A percentile compares a stretch with the other conserved stretches of the same genome.
phyloP scores from a whole-genome alignment of 2,888 invertebrate genomes.

The Allophyes oxyacanthae region DNA sequence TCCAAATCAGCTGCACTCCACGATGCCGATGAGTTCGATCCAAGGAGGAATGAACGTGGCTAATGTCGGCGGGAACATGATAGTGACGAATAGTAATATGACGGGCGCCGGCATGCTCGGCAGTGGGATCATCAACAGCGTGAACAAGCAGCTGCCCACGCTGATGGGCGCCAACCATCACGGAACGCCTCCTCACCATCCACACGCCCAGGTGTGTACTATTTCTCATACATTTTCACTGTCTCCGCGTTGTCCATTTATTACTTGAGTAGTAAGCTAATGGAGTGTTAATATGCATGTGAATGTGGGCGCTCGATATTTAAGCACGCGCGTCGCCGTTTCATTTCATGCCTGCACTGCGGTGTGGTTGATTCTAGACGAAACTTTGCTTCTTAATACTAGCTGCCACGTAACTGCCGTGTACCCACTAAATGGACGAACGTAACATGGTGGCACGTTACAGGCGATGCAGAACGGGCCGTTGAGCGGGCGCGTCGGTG shows the following conservation, averaged over 20 bases:
- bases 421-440: not conserved
- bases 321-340: no score
- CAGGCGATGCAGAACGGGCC: constrained; percentile 94
- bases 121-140: constrained; percentile 93
- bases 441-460: constrained; percentile 38
- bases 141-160: constrained; percentile 92
- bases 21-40: constrained; percentile 92
- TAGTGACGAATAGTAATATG: constrained; percentile 94
- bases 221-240: not conserved
- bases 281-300: not conserved
- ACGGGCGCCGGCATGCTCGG: constrained; percentile 92
- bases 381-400: not conserved
- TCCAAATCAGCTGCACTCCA: constrained; percentile 88
- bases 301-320: no score
- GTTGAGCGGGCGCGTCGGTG: constrained; percentile 89
- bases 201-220: constrained; percentile 83
- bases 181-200: constrained; percentile 77
- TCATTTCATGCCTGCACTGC: no score
- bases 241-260: no score
- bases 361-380: no score
- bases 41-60: constrained; percentile 92
- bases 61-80: constrained; percentile 92
- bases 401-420: not conserved
- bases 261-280: not conserved
- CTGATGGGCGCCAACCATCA: constrained; percentile 91